Conservation (phyloP, 2,113 vertebrate species). For the Phrynosoma platyrhinos region DNA sequence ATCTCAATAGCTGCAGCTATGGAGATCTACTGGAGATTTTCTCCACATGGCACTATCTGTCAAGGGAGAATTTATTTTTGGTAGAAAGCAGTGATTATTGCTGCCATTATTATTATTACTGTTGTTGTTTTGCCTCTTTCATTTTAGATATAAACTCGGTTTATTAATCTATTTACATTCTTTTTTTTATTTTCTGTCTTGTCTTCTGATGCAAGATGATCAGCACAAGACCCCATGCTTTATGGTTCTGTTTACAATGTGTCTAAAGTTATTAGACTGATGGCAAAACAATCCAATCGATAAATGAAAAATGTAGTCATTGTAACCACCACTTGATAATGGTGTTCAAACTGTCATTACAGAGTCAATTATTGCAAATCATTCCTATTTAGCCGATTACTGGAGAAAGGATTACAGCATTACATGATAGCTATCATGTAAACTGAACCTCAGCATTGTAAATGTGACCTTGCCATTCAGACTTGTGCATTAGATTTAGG, state of each 20-base stretch:
- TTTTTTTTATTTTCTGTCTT: slow-evolving; percentile 4
- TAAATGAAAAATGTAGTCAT: slow-evolving; percentile 9
- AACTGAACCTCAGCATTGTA: neutral
- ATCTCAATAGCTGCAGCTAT: neutral
- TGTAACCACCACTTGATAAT: neutral
- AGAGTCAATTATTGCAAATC: neutral
- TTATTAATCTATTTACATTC: neutral
- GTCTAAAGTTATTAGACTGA: neutral
- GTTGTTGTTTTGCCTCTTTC: neutral
- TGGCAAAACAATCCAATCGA: slow-evolving; percentile 7
- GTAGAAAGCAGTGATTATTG: no score
- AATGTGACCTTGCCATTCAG: neutral
- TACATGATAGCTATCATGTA: neutral
- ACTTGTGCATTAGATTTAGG: neutral
- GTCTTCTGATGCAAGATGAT: neutral
- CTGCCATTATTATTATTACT: neutral
- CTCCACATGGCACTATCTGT: neutral
- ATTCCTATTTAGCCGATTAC: slow-evolving; percentile 2
- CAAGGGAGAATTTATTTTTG: neutral
- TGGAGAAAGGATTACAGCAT: neutral
- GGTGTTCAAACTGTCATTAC: slow-evolving; percentile 3
- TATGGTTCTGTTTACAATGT: neutral
- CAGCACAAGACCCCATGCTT: neutral
- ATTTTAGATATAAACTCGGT: slow-evolving; percentile 1
- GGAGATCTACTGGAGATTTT: neutral